Base-by-base conservation (phyloP, 2,888 invertebrate genomes). In the Drosophila vallismaia region DNA sequence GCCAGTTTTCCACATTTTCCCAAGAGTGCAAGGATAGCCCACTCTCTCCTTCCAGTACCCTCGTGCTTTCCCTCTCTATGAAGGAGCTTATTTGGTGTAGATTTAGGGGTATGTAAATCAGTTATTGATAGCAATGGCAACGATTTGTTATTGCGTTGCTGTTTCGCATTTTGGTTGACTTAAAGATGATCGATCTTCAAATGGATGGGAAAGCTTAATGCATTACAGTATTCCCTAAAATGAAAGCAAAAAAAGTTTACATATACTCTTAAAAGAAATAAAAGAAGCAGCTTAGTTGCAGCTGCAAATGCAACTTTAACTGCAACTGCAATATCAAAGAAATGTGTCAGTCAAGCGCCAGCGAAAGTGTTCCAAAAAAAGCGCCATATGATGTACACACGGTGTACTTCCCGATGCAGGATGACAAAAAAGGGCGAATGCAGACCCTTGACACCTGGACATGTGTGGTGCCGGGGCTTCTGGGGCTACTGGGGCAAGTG, bases 41-140 rank as follows among this genome's bases (percentile, higher is more conserved):
- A 5, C 28, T 28, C 28, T 6, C 4, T 28, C 5, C 28, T 28
- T 4, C 4, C 2, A 28, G 6, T 5, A 4, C 28, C 48, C 19
- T 19, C 28, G 38, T 6, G 29, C 29, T n/a, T 1, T 24, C 19
- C 51, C 36, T 51, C 40, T 4, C 36, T 4, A 14, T 49, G 58
- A 14, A 51, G 68, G 59, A 59, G 69, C 69, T 59, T 51, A 48
- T 58, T 86, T 81, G 75, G 70, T 54, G 81, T 77, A 71, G 77
- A 69, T 77, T 72, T 77, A 64, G 79, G 77, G 56, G 64, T 72
- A 84, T 84, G 81, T 77, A 84, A 84, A 84, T 84, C 81, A 84
- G 86, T 81, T 81, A 86, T 84, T 84, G 83, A 84, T 84, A 84
- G 74, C 73, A 77, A 19, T 19, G 19, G 19, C 19, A 19, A 19